Evolutionary conservation across 2,888 invertebrate genomes (phyloP), one percentile per base, ranked within the genome.

Genomic region (Alsophila aescularia): DNA sequence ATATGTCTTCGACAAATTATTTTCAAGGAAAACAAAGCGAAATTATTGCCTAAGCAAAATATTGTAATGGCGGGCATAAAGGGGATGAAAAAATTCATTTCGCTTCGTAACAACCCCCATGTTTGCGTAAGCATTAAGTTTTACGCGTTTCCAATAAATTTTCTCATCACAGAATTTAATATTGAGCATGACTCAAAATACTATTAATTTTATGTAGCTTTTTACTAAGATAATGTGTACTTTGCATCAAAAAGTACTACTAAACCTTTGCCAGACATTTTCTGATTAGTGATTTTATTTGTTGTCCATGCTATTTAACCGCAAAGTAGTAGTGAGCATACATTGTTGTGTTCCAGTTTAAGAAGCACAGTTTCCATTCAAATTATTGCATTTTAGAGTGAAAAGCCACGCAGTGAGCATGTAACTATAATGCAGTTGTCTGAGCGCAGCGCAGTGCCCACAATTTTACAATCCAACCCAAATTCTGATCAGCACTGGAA

Each of bases 111-210:
- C 56, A 47, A 35, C 40, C 49, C 36, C 50, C 60, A 62, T 63
- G 58, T 67, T 70, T 64, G 64, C 60, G 60, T 62, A 60, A 58
- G 48, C 67, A 67, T 72, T 70, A 72, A 61, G 60, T 67, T 73
- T 69, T 68, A 73, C 62, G 62, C 44, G 47, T 70, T 73, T 67
- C 62, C 69, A 70, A 77, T 75, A 73, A 69, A 69, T 70, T 69
- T 64, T 60, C 52, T 64, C 60, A 70, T 67, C 62, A 63, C 58
- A 56, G 41, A 48, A 51, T 61, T 69, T 66, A 60, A 63, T 60
- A 43, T 48, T 49, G 43, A 47, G 39, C 37, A 43, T 39, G 39
- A 34, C 34, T 51, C 29, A 44, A 24, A 45, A 42, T 42, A 31
- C 37, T 31, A 57, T 54, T 58, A 49, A 54, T 51, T 49, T 57